Evolutionary conservation across 2,888 invertebrate species (phyloP), one percentile per base, ranked within the genome.

Genomic region (Toxonevra muliebris): DNA sequence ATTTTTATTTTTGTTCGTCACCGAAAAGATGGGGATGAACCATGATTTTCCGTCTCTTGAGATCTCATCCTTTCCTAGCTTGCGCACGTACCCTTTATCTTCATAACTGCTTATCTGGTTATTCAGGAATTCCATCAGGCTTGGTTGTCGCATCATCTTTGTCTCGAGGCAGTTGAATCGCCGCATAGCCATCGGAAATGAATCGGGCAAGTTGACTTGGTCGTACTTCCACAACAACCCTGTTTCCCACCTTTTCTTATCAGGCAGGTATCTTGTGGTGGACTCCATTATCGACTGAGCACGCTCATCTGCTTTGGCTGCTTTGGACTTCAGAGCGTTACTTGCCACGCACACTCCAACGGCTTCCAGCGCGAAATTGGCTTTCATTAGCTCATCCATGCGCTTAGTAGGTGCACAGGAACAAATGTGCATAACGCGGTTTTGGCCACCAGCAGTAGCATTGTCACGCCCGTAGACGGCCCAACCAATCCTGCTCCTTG

Each of bases 321-420:
- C 30, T 30, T 30, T 30, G 30, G 7, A 7, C 30, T n/a, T n/a
- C n/a, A n/a, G n/a, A n/a, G n/a, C n/a, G n/a, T n/a, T n/a, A n/a
- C n/a, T n/a, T n/a, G n/a, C n/a, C n/a, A n/a, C n/a, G n/a, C n/a
- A 73, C 73, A 1, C 71, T 66, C 4, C 55, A 53, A 53, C 53
- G 11, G 53, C 53, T 15, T 11, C 53, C 53, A 53, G 17, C 20
- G 8, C 17, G 20, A 19, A 53, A 53, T 15, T 53, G 53, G 8
- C 15, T 15, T 11, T 53, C 15, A 11, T 19, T 19, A 53, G 17
- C 20, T 53, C 53, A 53, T 53, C 53, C 53, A 53, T 8, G 3
- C 53, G 53, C 17, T 53, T 20, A 10, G 53, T 53, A 19, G 53
- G 53, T 8, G 20, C 53, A n/a, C 53, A 53, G 11, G 53, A 53